phyloP scores from a whole-genome alignment of 2,797 vertebrate genomes.

The Leptatherina wallacei region DNA sequence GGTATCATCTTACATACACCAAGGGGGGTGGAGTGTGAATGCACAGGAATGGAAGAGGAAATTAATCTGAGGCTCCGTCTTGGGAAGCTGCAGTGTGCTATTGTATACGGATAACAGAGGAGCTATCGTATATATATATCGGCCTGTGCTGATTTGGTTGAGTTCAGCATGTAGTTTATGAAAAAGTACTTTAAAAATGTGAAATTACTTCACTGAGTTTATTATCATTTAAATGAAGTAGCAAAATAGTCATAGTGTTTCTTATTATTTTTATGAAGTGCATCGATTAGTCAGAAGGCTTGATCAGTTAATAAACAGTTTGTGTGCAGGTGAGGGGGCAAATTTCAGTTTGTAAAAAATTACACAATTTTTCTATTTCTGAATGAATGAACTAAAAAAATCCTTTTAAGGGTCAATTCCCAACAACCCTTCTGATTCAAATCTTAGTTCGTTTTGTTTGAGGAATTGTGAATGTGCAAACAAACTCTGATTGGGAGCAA shows the following conservation, averaged over 20 bases:
- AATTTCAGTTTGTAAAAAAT: too few relatives aligned
- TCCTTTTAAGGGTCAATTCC: too few relatives aligned
- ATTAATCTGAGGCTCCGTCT: slow-evolving; percentile 62
- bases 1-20: slow-evolving; percentile 49
- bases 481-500: too few relatives aligned
- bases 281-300: slow-evolving; percentile 1
- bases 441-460: too few relatives aligned
- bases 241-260: slow-evolving; percentile 35
- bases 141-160: slow-evolving; percentile 37
- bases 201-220: slow-evolving; percentile 31
- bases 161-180: slow-evolving; percentile 47
- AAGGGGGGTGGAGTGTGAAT: slow-evolving; percentile 33
- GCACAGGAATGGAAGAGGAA: slow-evolving; percentile 40
- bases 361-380: too few relatives aligned
- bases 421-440: too few relatives aligned
- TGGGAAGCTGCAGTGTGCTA: slow-evolving; percentile 36
- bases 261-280: slow-evolving; percentile 14
- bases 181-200: slow-evolving; percentile 23
- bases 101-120: slow-evolving; percentile 60
- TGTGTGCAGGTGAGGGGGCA: too few relatives aligned
- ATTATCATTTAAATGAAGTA: too few relatives aligned
- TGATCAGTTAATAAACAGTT: background rate
- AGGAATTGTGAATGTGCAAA: too few relatives aligned
- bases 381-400: too few relatives aligned
- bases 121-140: slow-evolving; percentile 43